phyloP scores from a whole-genome alignment of 2,888 invertebrate genomes.

The Ctena decussata region DNA sequence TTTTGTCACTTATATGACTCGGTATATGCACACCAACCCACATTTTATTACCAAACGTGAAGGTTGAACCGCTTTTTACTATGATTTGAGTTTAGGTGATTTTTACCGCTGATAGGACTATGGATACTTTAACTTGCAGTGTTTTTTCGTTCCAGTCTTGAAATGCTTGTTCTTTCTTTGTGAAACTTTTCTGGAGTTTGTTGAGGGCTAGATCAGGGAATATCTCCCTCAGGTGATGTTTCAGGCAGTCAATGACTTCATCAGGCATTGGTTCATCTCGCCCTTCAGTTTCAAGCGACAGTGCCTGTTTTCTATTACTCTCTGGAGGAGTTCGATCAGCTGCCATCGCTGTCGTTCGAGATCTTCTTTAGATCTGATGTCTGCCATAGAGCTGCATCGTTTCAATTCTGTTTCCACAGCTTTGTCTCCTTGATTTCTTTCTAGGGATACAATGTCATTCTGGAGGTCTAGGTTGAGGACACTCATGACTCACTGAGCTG shows the following conservation, averaged over 20 bases:
- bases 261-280: slow-evolving; percentile 25
- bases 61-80: too few relatives aligned
- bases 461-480: slow-evolving; percentile 60
- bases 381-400: slow-evolving; percentile 13
- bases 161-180: slow-evolving; percentile 15
- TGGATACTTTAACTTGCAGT: neutral
- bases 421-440: neutral
- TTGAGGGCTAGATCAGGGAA: slow-evolving; percentile 41
- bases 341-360: slow-evolving; percentile 18
- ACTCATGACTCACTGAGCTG: slow-evolving; percentile 54
- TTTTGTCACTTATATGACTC: too few relatives aligned
- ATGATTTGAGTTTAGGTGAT: too few relatives aligned
- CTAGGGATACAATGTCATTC: slow-evolving; percentile 49
- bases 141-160: neutral
- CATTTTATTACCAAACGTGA: too few relatives aligned
- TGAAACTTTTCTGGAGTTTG: slow-evolving; percentile 39
- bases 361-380: slow-evolving; percentile 6
- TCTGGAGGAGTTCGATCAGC: slow-evolving; percentile 15
- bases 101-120: too few relatives aligned
- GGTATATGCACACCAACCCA: too few relatives aligned
- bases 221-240: slow-evolving; percentile 37
- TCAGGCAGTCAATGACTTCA: slow-evolving; percentile 32
- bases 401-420: slow-evolving; percentile 12
- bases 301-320: slow-evolving; percentile 12
- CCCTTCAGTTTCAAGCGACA: slow-evolving; percentile 31